These are phyloP conservation scores for Anastrepha ludens DNA, from an alignment of 1,140 invertebrate species.

Conservation along the genomic window DNA sequence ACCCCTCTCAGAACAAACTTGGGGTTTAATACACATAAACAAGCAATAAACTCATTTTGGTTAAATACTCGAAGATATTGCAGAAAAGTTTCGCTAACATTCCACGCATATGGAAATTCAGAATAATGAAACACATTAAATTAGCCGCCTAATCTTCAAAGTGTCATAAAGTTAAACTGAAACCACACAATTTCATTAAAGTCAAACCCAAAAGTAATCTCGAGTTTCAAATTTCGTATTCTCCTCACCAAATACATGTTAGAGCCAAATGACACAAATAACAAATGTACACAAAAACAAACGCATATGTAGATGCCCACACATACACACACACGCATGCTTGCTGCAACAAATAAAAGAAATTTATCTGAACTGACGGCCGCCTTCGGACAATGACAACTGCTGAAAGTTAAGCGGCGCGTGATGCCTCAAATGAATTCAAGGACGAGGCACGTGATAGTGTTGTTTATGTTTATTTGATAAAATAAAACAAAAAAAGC, in stretches of 20 bases:
- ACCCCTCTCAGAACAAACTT: background rate
- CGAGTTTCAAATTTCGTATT: background rate
- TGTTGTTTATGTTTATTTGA: background rate
- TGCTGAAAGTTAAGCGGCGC: slow-evolving; percentile 48
- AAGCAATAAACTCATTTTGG: slow-evolving; percentile 4
- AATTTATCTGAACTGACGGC: slow-evolving; percentile 42
- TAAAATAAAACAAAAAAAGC: background rate
- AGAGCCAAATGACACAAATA: background rate
- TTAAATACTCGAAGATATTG: background rate
- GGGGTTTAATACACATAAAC: background rate
- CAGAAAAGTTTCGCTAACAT: background rate
- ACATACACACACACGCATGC: background rate
- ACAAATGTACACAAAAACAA: background rate
- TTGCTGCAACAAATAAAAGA: background rate
- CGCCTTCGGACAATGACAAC: slow-evolving; percentile 14
- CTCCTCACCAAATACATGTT: background rate
- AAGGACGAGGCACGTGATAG: slow-evolving; percentile 10
- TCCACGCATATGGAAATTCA: background rate
- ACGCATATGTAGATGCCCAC: background rate
- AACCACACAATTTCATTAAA: slow-evolving; percentile 51
- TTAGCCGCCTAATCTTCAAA: slow-evolving; percentile 40
- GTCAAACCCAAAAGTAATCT: slow-evolving; percentile 5
- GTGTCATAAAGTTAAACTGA: slow-evolving; percentile 26
- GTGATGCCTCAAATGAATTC: background rate
- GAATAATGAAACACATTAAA: slow-evolving; percentile 32